These are phyloP conservation scores for Dendrophyllia cribrosa DNA, from an alignment of 64 coral and sea anemone species.

Conservation along the genomic window DNA sequence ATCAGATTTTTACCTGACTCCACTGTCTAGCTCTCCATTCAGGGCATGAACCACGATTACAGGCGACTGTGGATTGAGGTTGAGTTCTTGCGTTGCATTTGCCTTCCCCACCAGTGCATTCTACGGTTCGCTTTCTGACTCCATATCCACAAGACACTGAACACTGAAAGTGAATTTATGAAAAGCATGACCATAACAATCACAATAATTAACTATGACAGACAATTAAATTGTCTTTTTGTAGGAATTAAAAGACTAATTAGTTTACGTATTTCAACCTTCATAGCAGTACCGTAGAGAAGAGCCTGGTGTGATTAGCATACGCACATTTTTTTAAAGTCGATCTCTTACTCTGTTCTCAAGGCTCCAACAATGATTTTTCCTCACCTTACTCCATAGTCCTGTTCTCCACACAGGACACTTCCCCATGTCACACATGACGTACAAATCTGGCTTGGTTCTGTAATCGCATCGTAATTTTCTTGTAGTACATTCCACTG, in stretches of 20 bases:
- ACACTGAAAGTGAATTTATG: conserved; percentile 15
- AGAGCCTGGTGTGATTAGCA: too few relatives aligned
- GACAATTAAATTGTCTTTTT: too few relatives aligned
- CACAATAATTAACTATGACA: too few relatives aligned
- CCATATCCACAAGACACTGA: conserved; percentile 67
- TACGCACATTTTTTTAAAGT: too few relatives aligned
- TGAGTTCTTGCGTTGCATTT: conserved; percentile 3
- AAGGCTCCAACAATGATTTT: not conserved
- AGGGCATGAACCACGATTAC: conserved; percentile 60
- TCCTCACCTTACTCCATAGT: conserved; percentile 38
- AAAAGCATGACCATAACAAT: too few relatives aligned
- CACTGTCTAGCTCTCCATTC: conserved; percentile 53
- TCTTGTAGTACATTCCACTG: conserved; percentile 26
- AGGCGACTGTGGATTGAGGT: conserved; percentile 14
- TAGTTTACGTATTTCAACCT: too few relatives aligned
- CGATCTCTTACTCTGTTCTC: too few relatives aligned
- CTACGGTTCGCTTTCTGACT: conserved; percentile 3
- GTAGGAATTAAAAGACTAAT: too few relatives aligned
- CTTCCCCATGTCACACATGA: conserved; percentile 14
- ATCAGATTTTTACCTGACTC: conserved; percentile 32
- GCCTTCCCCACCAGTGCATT: conserved; percentile 12
- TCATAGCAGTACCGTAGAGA: too few relatives aligned
- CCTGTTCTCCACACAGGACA: conserved; percentile 62
- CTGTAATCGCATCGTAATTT: conserved; percentile 21
- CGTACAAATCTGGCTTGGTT: conserved; percentile 17